phyloP scores from a whole-genome alignment of 1,140 invertebrate genomes.

The Argopecten irradians region DNA sequence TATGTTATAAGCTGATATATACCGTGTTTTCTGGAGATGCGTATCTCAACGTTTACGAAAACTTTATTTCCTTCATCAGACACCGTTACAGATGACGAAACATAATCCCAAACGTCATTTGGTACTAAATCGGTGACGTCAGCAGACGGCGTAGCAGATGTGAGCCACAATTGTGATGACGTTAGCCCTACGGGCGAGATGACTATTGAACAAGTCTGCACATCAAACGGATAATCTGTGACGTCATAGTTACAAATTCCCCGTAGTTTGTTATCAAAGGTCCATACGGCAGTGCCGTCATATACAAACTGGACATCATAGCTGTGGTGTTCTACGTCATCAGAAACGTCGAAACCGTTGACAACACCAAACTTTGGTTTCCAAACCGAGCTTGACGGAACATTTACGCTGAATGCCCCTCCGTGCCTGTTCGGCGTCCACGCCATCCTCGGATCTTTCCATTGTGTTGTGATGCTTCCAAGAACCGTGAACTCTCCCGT shows the following conservation, averaged over 20 bases:
- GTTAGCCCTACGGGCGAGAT: background rate
- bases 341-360: background rate
- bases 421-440: constrained; percentile 10
- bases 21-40: background rate
- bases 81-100: background rate
- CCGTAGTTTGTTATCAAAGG: background rate
- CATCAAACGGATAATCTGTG: background rate
- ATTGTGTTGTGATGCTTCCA: background rate
- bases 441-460: background rate
- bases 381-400: background rate
- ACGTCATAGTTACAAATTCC: background rate
- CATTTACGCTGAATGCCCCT: background rate
- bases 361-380: background rate
- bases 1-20: background rate
- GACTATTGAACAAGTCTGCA: background rate
- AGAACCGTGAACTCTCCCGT: background rate
- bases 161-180: background rate
- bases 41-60: background rate
- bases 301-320: background rate
- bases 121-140: background rate
- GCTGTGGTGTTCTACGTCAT: background rate
- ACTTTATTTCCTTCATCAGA: background rate
- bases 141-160: background rate
- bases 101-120: background rate
- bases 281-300: background rate